Conservation (phyloP, 2,888 invertebrate genomes). For the Cremastinae sp. region DNA sequence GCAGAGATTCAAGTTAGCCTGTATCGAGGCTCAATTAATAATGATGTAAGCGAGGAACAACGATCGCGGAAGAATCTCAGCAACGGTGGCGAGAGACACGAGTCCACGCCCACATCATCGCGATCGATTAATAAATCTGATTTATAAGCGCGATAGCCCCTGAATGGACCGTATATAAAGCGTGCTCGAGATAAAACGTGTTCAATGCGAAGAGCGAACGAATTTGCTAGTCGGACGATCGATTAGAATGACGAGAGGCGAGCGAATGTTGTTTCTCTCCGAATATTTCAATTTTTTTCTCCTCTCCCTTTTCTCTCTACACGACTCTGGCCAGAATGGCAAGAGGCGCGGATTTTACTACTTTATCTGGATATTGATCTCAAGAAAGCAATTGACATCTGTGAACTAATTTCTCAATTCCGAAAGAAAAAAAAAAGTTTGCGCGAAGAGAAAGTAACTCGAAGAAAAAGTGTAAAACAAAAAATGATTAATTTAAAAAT, state of each 20-base stretch:
- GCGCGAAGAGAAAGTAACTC: background rate
- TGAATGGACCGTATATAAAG: background rate
- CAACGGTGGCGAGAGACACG: constrained; percentile 38
- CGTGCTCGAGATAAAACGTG: background rate
- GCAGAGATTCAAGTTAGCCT: constrained; percentile 6
- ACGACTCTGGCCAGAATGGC: too few relatives aligned
- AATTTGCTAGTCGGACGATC: too few relatives aligned
- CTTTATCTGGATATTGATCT: too few relatives aligned
- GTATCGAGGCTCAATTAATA: constrained; percentile 48
- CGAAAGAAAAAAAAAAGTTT: background rate
- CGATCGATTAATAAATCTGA: constrained; percentile 49
- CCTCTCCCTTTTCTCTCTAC: too few relatives aligned
- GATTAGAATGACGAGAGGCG: too few relatives aligned
- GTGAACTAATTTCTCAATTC: background rate
- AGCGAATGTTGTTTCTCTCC: too few relatives aligned
- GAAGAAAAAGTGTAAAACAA: background rate
- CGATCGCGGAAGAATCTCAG: constrained; percentile 43
- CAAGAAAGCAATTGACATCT: too few relatives aligned
- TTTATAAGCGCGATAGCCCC: background rate
- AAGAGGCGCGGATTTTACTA: too few relatives aligned
- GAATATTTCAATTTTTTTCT: too few relatives aligned
- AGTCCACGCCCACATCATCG: constrained; percentile 47
- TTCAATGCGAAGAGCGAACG: background rate
- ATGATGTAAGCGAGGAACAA: constrained; percentile 55
- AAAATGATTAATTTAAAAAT: background rate